Evolutionary conservation across 2,797 vertebrate genomes (phyloP), one percentile per base, ranked within the genome.

Genomic region (Euthynnus affinis): DNA sequence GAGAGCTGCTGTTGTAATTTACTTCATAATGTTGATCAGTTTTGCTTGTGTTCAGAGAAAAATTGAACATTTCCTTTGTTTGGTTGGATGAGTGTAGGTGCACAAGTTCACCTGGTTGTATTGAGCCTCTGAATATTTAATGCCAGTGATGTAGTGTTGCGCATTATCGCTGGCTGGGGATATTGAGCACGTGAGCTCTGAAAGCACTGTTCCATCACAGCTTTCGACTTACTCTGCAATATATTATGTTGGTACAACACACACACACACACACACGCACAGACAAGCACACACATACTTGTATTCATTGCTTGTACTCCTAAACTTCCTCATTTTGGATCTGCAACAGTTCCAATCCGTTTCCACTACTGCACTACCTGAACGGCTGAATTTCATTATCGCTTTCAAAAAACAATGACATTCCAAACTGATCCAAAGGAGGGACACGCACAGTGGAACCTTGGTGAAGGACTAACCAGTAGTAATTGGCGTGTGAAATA

Each of bases 61-160:
- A 49, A 20, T 8, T 2, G 7, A 20, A 49, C 46, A 18, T 9
- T 62, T 40, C 55, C 46, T 34, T 27, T 74, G 15, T 48, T 34
- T 40, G 64, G 29, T 53, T 32, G 52, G 6, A 2, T 55, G 74
- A 75, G 65, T 59, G 71, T 22, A 83, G 88, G 86, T 86, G 86
- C 80, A 81, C 63, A 73, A 71, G 83, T 92, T 94, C 88, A 94
- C 86, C 89, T 94, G 92, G 75, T 73, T 78, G 68, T 66, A 74
- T 64, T 34, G 78, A 82, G 88, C 87, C 71, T 71, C 80, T 95
- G 87, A 93, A 95, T 94, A 87, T 93, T 94, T 94, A 78, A 95
- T 92, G 68, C 58, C 68, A 44, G 78, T 92, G 92, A 94, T 93
- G 91, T 91, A 91, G 87, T 89, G 85, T 84, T 82, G 87, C 82